Evolutionary conservation across 2,113 vertebrate species (phyloP), one percentile per base, ranked within the genome.

Genomic region (Echinops telfairi): DNA sequence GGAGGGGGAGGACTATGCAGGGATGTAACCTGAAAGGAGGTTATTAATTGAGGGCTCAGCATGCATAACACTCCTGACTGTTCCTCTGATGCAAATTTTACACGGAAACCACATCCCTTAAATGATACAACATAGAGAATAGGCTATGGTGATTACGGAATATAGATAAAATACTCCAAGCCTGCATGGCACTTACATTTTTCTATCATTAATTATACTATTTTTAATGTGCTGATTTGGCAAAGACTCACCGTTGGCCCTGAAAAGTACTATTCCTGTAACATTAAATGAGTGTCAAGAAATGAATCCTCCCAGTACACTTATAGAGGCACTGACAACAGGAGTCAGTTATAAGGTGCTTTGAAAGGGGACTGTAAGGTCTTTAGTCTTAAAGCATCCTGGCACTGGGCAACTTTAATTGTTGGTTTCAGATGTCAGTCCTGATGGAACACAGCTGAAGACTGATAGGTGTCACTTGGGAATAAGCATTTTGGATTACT

Each of bases 401-500:
- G 43, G 88, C 78, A 60, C 62, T 95, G 68, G 25, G 60, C 97
- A 83, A 89, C 94, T 88, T 91, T 96, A 86, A 95, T 62, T 93
- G 96, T 84, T 89, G 58, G 92, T 86, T 96, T 95, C 80, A 95
- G 58, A 78, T 93, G 36, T 92, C 93, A 77, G 16, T 80, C 93
- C 95, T 88, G 92, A 68, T 95, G 88, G 14, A 96, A 66, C 62
- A 93, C 85, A 93, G 95, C 80, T 92, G 93, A 86, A 97, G 86
- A 96, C 27, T 91, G 83, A 95, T 83, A 96, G 68, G 43, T 91
- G 79, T 36, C 16, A 2, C 79, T 95, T 87, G 94, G 73, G 92
- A 98, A 89, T 66, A 94, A 93, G 89, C 66, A 83, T 62, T 78
- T 97, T 85, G 82, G 11, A 60, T 96, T 91, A 83, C 92, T 97